phyloP scores from a whole-genome alignment of 2,113 vertebrate genomes.

The Barnardius zonarius region DNA sequence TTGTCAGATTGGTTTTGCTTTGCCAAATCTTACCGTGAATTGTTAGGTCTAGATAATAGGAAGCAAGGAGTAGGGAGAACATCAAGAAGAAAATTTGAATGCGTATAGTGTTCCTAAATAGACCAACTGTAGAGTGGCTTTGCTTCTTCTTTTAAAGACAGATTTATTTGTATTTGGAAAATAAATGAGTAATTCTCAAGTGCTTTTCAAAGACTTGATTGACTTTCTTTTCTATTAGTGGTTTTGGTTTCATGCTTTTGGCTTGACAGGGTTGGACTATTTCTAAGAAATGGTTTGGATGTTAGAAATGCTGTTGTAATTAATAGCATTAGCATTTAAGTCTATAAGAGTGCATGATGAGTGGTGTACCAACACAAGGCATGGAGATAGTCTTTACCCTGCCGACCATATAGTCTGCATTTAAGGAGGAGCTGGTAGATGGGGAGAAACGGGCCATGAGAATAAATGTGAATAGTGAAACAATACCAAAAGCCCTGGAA shows the following conservation, averaged over 20 bases:
- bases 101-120: not conserved
- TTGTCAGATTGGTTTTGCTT: not conserved
- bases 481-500: not conserved
- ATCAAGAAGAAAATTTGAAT: not conserved
- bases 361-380: not conserved
- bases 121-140: not conserved
- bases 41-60: not conserved
- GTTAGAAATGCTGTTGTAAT: not conserved
- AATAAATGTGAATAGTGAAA: not conserved
- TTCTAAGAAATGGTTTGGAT: not conserved
- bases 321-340: not conserved
- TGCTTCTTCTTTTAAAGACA: not conserved
- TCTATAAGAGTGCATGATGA: not conserved
- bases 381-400: not conserved
- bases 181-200: not conserved
- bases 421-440: not conserved
- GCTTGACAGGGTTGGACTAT: not conserved
- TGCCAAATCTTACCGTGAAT: not conserved
- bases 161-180: not conserved
- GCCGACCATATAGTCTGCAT: not conserved
- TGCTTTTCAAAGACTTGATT: not conserved
- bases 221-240: not conserved
- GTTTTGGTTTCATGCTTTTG: not conserved
- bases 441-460: accelerated
- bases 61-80: not conserved